phyloP scores from a whole-genome alignment of 2,113 vertebrate species.

The Columba livia region DNA sequence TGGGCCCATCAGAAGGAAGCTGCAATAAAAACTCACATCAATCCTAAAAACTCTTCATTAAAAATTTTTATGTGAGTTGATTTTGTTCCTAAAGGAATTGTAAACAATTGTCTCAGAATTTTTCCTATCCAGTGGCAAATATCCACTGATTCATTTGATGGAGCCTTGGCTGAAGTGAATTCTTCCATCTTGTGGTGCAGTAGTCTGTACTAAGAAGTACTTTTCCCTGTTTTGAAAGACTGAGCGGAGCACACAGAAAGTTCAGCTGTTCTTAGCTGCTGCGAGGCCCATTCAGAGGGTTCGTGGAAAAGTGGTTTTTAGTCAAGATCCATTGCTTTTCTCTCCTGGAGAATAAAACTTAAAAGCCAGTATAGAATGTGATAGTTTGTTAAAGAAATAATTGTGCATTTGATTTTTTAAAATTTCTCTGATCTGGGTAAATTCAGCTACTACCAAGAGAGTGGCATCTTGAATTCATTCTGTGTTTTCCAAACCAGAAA shows the following conservation, averaged over 20 bases:
- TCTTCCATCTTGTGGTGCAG: not conserved
- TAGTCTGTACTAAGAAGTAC: not conserved
- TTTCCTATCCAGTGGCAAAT: conserved; percentile 16
- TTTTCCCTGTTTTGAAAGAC: not conserved
- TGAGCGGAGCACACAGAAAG: not conserved
- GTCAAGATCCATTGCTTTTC: not conserved
- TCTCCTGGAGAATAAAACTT: not conserved
- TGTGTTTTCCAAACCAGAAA: not conserved
- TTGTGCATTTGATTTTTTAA: not conserved
- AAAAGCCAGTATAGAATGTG: not conserved
- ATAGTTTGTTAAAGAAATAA: not conserved
- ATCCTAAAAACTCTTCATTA: conserved; percentile 50
- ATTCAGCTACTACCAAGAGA: not conserved
- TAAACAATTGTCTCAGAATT: not conserved
- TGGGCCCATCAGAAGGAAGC: conserved; percentile 42
- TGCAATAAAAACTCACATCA: conserved; percentile 57
- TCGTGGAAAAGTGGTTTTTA: not conserved
- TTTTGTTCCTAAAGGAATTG: conserved; percentile 32
- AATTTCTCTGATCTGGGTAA: not conserved
- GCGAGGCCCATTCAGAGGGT: not conserved
- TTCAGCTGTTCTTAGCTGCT: not conserved
- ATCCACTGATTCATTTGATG: not conserved
- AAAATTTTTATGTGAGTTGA: conserved; percentile 31
- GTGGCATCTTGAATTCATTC: not conserved
- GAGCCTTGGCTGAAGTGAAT: not conserved